These are phyloP conservation scores for Anhinga anhinga DNA, from an alignment of 2,113 vertebrate genomes.

Conservation along the genomic window DNA sequence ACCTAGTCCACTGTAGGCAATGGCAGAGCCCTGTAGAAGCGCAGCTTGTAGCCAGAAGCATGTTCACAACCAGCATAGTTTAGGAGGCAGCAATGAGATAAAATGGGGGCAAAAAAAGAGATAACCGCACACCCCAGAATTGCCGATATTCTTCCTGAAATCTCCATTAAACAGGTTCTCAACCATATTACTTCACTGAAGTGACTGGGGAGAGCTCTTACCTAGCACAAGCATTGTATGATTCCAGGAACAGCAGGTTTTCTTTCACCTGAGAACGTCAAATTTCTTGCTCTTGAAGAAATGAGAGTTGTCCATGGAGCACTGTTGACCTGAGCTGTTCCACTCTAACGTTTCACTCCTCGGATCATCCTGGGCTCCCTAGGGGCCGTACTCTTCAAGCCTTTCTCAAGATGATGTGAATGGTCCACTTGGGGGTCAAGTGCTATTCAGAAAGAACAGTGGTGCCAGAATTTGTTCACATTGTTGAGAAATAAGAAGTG, in stretches of 20 bases:
- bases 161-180: background rate
- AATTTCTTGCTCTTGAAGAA: background rate
- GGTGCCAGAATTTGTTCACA: background rate
- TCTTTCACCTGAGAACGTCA: rapidly evolving
- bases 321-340: background rate
- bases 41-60: background rate
- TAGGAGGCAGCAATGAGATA: background rate
- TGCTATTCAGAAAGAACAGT: background rate
- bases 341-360: background rate
- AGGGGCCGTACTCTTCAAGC: background rate
- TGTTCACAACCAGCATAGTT: background rate
- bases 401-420: background rate
- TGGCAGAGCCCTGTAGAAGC: background rate
- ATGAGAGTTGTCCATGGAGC: background rate
- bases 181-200: background rate
- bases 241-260: background rate
- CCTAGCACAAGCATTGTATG: background rate
- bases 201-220: background rate
- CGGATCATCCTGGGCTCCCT: background rate
- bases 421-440: background rate
- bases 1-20: background rate
- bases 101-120: background rate
- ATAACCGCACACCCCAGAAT: background rate
- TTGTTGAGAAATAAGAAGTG: background rate
- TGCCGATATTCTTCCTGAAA: background rate